Percentiles rank a stretch among this genome's conserved stretches.
phyloP scores from a whole-genome alignment of 2,888 invertebrate species.

The Papilio demoleus region DNA sequence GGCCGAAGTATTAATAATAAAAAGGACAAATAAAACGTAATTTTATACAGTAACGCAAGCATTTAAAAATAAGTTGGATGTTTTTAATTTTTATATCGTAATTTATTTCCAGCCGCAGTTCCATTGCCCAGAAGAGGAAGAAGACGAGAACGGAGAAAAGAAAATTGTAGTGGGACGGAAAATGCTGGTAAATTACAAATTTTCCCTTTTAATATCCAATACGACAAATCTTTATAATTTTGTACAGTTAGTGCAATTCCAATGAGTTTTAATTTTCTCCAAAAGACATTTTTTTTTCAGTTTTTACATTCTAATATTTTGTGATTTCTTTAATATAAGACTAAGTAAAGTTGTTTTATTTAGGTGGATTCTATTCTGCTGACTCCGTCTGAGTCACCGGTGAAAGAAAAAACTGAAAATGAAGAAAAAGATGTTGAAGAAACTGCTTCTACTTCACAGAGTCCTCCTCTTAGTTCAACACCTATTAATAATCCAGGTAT shows the following conservation, averaged over 20 bases:
- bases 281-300: too few species aligned
- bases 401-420: slow-evolving; percentile 53
- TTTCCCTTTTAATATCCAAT: background rate
- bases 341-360: background rate
- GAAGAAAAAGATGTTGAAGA: slow-evolving; percentile 58
- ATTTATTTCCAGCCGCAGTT: background rate
- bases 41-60: too few species aligned
- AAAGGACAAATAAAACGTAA: too few species aligned
- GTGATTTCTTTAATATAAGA: too few species aligned
- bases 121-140: background rate
- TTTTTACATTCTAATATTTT: too few species aligned
- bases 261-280: too few species aligned
- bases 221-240: too few species aligned
- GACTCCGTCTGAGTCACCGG: slow-evolving; percentile 72
- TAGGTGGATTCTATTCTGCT: slow-evolving; percentile 69
- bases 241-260: too few species aligned
- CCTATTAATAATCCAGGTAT: slow-evolving; percentile 59
- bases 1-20: too few species aligned
- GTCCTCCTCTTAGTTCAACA: slow-evolving; percentile 75
- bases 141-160: slow-evolving; percentile 58
- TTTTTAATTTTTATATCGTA: too few species aligned
- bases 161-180: slow-evolving; percentile 66
- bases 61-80: too few species aligned
- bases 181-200: slow-evolving; percentile 58
- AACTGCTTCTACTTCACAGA: slow-evolving; percentile 53